phyloP scores from a whole-genome alignment of 2,888 invertebrate genomes.

The Tigriopus californicus region DNA sequence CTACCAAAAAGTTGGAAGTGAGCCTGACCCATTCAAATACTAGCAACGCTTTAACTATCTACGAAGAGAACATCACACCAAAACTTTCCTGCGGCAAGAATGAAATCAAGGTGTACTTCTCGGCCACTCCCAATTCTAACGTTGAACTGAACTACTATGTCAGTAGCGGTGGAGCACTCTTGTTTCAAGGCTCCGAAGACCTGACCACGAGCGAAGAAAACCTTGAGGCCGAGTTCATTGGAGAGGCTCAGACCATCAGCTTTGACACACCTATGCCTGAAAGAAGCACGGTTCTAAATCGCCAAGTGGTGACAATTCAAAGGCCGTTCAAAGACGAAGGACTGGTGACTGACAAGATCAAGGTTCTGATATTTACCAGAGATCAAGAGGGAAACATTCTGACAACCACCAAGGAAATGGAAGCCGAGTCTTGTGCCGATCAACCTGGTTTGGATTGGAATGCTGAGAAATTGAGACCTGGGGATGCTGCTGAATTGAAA shows the following conservation, averaged over 20 bases:
- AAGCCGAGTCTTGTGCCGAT: constrained; percentile 4
- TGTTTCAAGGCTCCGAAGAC: no score
- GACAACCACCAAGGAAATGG: background rate
- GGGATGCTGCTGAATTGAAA: background rate
- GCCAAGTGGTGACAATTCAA: background rate
- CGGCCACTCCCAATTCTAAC: background rate
- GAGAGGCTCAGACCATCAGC: background rate
- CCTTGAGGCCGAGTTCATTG: background rate
- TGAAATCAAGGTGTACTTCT: constrained; percentile 1
- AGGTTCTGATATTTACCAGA: background rate
- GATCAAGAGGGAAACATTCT: background rate
- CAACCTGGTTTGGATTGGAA: background rate
- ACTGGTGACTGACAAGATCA: background rate
- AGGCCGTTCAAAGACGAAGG: constrained; percentile 1
- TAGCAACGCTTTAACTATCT: background rate
- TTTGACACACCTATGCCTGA: background rate
- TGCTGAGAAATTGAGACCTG: background rate
- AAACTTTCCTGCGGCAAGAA: background rate
- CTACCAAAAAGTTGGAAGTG: background rate
- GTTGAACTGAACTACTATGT: constrained; percentile 5
- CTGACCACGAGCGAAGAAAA: no score
- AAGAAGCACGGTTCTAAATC: background rate
- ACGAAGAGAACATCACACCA: background rate
- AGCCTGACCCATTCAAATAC: constrained; percentile 2
- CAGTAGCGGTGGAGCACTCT: background rate